Conservation (phyloP, 2,113 vertebrate species). For the Oreocharis arfaki region DNA sequence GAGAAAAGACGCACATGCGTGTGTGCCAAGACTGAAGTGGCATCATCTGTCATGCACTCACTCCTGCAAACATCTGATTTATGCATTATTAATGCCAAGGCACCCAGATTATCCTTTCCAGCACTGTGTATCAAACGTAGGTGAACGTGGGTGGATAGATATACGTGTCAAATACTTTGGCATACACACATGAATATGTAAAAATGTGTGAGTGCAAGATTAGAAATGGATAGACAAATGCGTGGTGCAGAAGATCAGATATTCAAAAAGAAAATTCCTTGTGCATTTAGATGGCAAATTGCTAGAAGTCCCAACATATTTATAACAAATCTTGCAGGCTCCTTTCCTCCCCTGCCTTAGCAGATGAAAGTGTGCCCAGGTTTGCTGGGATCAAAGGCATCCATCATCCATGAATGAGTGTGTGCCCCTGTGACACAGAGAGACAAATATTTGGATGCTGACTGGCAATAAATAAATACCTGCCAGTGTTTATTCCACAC, state of each 20-base stretch:
- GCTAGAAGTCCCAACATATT: background rate
- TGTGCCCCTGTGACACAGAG: background rate
- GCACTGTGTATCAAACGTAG: background rate
- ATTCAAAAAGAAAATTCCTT: background rate
- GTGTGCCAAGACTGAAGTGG: background rate
- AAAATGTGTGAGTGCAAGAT: background rate
- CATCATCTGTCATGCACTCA: background rate
- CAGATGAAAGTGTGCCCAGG: background rate
- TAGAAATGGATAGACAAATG: background rate
- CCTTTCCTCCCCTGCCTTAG: background rate
- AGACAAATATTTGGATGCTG: slow-evolving; percentile 49
- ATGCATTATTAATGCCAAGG: background rate
- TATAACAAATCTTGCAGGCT: background rate
- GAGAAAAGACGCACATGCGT: background rate
- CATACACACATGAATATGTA: background rate
- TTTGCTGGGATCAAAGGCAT: background rate
- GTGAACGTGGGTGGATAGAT: background rate
- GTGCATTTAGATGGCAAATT: background rate
- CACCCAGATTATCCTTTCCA: background rate
- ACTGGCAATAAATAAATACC: slow-evolving; percentile 34
- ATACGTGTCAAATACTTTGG: background rate
- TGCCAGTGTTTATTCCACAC: slow-evolving; percentile 42
- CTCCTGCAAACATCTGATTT: background rate
- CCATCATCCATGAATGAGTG: background rate
- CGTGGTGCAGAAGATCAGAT: background rate